Evolutionary conservation across 2,797 vertebrate species (phyloP).

Genomic region (Adrianichthys oophorus): DNA sequence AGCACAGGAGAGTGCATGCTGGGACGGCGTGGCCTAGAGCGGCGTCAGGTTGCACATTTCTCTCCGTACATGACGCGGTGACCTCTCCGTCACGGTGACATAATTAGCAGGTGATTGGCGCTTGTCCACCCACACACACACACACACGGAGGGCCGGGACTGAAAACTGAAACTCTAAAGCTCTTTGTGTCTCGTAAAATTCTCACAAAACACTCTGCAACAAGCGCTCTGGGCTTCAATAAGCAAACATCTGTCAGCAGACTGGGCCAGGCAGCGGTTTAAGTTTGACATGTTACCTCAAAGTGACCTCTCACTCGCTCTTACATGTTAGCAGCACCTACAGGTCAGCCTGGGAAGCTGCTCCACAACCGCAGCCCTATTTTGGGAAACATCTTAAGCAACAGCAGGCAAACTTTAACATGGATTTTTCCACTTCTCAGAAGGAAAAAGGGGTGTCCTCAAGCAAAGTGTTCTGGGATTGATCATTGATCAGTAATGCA

Average conservation of each 20-base stretch:
- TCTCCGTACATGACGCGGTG: slow-evolving; percentile 69
- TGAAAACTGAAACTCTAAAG: slow-evolving; percentile 34
- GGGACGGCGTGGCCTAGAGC: slow-evolving; percentile 26
- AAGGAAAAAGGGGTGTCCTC: slow-evolving; percentile 31
- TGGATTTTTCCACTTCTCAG: slow-evolving; percentile 41
- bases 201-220: slow-evolving; percentile 5
- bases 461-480: slow-evolving; percentile 33
- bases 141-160: slow-evolving; percentile 20
- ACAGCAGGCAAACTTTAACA: slow-evolving; percentile 25
- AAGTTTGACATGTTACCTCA: slow-evolving; percentile 72
- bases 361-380: slow-evolving; percentile 25
- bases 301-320: slow-evolving; percentile 72
- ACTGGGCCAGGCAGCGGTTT: background rate
- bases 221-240: background rate
- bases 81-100: slow-evolving; percentile 71
- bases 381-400: slow-evolving; percentile 43
- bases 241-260: slow-evolving; percentile 8
- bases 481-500: slow-evolving; percentile 14
- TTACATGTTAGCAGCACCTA: slow-evolving; percentile 39
- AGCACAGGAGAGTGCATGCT: slow-evolving; percentile 9
- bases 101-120: slow-evolving; percentile 80
- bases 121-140: slow-evolving; percentile 55
- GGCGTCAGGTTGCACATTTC: slow-evolving; percentile 75
- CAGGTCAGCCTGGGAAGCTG: slow-evolving; percentile 16
- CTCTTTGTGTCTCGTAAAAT: slow-evolving; percentile 24